Conservation (phyloP, 2,888 invertebrate species). For the Tenthredo amoena region DNA sequence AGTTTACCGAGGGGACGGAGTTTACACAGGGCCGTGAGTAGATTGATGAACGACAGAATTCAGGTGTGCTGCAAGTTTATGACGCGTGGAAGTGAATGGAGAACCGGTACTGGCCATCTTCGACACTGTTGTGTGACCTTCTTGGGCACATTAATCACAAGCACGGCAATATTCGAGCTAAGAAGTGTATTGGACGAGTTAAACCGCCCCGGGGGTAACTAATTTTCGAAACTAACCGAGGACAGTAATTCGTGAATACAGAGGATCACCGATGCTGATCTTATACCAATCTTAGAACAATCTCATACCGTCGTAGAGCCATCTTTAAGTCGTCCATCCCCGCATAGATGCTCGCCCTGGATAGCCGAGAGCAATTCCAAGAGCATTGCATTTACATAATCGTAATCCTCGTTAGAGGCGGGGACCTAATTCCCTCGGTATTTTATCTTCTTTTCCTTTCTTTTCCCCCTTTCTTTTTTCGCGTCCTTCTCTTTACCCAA, state of each 20-base stretch:
- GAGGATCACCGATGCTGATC: conserved; percentile 8
- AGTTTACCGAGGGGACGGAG: conserved; percentile 14
- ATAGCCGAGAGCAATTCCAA: conserved; percentile 57
- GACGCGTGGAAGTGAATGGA: background rate
- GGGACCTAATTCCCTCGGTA: conserved; percentile 58
- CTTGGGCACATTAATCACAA: background rate
- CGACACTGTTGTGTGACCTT: conserved; percentile 22
- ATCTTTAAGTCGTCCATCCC: conserved; percentile 40
- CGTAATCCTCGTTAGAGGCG: conserved; percentile 67
- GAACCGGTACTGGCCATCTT: conserved; percentile 11
- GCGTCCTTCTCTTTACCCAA: background rate
- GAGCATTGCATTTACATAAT: conserved; percentile 75
- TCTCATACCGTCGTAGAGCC: conserved; percentile 24
- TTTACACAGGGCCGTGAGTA: conserved; percentile 16
- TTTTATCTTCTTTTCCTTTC: conserved; percentile 48
- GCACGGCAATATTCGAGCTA: background rate
- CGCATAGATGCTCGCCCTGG: conserved; percentile 46
- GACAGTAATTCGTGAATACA: conserved; percentile 6
- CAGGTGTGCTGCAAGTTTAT: conserved; percentile 22
- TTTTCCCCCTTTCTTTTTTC: conserved; percentile 17
- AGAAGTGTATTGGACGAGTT: background rate
- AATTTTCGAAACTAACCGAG: background rate
- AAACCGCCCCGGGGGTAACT: background rate
- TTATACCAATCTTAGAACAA: conserved; percentile 28
- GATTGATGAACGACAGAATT: conserved; percentile 38